Percentiles rank a stretch among this genome's conserved stretches.
These are phyloP conservation scores for Indicator indicator DNA, from an alignment of 2,113 vertebrate genomes.

Conservation along the genomic window DNA sequence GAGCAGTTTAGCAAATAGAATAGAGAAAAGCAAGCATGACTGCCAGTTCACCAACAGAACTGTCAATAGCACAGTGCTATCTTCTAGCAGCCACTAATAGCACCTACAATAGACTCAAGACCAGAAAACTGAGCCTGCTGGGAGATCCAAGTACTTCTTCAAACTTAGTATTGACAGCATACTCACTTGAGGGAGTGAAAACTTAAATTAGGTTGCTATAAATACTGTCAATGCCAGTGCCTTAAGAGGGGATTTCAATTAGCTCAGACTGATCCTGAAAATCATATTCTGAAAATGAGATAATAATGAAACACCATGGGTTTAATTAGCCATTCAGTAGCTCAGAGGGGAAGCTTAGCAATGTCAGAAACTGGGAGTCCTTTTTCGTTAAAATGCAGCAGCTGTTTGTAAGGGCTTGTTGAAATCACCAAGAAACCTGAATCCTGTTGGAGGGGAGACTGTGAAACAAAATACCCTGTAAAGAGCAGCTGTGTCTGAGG, in stretches of 20 bases:
- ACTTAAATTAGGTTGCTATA: slow-evolving; percentile 59
- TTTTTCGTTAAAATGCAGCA: slow-evolving; percentile 43
- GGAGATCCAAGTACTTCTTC: slow-evolving; percentile 18
- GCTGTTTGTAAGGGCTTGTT: slow-evolving; percentile 53
- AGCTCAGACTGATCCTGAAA: slow-evolving; percentile 16
- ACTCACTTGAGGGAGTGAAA: slow-evolving; percentile 33
- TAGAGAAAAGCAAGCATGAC: neutral
- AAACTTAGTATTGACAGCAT: slow-evolving; percentile 25
- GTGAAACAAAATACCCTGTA: slow-evolving; percentile 64
- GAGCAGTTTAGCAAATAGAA: neutral
- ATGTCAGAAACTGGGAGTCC: neutral
- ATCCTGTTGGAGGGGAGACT: neutral
- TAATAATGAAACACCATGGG: neutral
- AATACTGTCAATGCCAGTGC: slow-evolving; percentile 27
- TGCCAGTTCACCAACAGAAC: neutral
- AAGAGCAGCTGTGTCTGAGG: slow-evolving; percentile 64
- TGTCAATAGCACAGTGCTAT: neutral
- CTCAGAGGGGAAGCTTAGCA: neutral
- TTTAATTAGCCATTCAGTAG: neutral
- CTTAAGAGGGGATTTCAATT: slow-evolving; percentile 38
- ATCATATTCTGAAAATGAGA: neutral
- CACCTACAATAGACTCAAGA: neutral
- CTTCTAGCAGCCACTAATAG: neutral
- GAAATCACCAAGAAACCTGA: slow-evolving; percentile 61
- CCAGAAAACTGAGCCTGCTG: slow-evolving; percentile 36